Base-by-base conservation (phyloP, 1,140 invertebrate species). In the Bombus vancouverensis region DNA sequence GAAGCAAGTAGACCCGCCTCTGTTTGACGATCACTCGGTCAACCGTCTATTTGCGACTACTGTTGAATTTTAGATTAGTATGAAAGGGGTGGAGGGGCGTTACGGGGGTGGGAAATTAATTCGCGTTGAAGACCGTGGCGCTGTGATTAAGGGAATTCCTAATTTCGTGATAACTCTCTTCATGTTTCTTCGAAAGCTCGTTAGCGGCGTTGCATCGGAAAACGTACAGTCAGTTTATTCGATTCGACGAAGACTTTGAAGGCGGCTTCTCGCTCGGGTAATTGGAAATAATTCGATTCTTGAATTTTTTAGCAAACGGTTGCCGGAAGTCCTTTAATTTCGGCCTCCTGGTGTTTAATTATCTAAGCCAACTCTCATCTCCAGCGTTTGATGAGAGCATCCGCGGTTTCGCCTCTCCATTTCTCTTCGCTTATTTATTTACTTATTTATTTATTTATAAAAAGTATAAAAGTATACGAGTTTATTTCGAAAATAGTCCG, bases 51-150 rank as follows among this genome's bases (percentile, higher is more conserved):
- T 53, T 53, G 15, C 47, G 18, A 53, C 47, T 53, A 53, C 47
- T 22, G n/a, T 44, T 28, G 42, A 37, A 80, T 80, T 80, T 80
- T 70, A 57, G 13, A 68, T n/a, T 25, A 32, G 15, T 34, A 79
- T 39, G 39, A n/a, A 80, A 32, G 22, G 5, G 66, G 1, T 3
- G 15, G 8, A 22, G 47, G 18, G 18, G 5, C 47, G 59, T 62
- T 62, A 4, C 25, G 4, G 28, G 59, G 28, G 59, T 0, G 8
- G 22, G 18, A 42, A 66, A 66, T 66, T 25, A 62, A 78, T 66
- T 78, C 59, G 22, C 39, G 18, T 25, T 22, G 39, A 44, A 44
- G 25, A 9, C 18, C 32, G 13, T 34, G 32, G 8, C 8, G 34
- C 9, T 22, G n/a, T 15, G 76, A 66, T 78, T 78, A 78, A 65